Evolutionary conservation across 2,113 vertebrate genomes (phyloP).

Genomic region (Antechinus stuartii): DNA sequence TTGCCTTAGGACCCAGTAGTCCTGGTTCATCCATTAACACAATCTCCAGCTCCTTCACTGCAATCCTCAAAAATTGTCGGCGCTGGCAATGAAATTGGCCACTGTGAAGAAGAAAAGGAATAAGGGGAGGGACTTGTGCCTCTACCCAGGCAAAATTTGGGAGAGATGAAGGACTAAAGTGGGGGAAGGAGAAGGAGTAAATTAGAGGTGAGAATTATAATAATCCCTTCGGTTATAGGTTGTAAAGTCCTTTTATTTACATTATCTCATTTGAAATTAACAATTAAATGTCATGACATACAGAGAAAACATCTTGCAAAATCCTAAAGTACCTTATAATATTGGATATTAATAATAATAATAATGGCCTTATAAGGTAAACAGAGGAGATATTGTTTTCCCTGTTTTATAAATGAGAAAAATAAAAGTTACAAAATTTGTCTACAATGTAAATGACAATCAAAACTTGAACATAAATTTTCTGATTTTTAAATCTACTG

Average conservation of each 20-base stretch:
- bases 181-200: neutral
- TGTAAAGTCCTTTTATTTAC: neutral
- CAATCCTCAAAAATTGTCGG: conserved; percentile 87
- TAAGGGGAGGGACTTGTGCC: neutral
- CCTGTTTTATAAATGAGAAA: neutral
- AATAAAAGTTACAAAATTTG: neutral
- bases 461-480: neutral
- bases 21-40: conserved; percentile 93
- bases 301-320: neutral
- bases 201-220: neutral
- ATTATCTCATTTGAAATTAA: neutral
- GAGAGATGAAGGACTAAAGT: neutral
- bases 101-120: conserved; percentile 77
- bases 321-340: neutral
- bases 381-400: neutral
- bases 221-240: neutral
- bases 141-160: neutral
- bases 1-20: conserved; percentile 93
- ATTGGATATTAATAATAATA: neutral
- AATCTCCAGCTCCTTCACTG: conserved; percentile 89
- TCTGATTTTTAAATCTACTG: neutral
- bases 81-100: conserved; percentile 91
- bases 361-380: neutral
- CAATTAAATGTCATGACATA: neutral
- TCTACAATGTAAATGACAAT: neutral